Evolutionary conservation across 2,113 vertebrate species (phyloP), one percentile per base, ranked within the genome.

Genomic region (Megaceryle maxima): DNA sequence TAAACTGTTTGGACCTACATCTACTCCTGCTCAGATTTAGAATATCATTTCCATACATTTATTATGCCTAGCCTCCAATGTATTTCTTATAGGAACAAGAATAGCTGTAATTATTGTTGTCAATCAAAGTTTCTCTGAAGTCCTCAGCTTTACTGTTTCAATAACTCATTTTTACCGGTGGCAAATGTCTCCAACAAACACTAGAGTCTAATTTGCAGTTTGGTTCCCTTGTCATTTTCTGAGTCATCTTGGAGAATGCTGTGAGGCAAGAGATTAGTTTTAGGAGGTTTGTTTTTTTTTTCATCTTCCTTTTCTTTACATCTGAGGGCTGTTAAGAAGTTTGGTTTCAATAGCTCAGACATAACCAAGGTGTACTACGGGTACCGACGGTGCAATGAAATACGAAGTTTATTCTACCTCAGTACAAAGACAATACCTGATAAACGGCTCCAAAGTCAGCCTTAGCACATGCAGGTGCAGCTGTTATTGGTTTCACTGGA

Each of bases 21-120:
- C 69, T 87, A 73, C 87, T 94, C 66, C 91, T 92, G 81, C 46
- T 94, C 59, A 80, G 77, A 77, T 73, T 84, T 62, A 88, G 73
- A 96, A 96, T 93, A 93, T 73, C 5, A 87, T 96, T 96, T 97
- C 91, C 66, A 80, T 93, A 87, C 77, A 89, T 83, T 91, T 94
- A 96, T 95, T 94, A 94, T 26, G 51, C 91, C 80, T 82, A 94
- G 77, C 50, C 88, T 92, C 67, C 55, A 57, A 87, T 35, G 87
- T 62, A 77, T 94, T 92, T 94, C 95, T 97, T 94, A 82, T 17
- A 94, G 55, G 88, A 94, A 95, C 88, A 92, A 87, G 91, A 95
- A 94, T 94, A 97, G 94, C 87, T 95, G 95, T 92, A 97, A 97
- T 97, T 97, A 97, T 87, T 93, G 77, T 85, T 97, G 95, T 97